These are phyloP conservation scores for Albula glossodonta DNA, from an alignment of 2,113 vertebrate species.

Conservation along the genomic window DNA sequence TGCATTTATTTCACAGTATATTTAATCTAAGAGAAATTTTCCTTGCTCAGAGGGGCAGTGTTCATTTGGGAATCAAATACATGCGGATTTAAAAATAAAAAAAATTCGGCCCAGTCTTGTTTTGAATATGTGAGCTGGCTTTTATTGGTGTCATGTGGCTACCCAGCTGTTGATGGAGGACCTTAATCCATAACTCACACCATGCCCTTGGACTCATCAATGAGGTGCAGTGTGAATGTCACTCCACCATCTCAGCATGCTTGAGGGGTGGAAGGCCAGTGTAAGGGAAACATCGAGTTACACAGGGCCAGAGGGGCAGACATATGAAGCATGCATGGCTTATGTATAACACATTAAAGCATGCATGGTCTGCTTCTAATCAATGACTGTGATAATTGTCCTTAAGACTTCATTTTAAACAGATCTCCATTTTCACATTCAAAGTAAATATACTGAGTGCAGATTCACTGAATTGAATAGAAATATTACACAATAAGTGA, in stretches of 20 bases:
- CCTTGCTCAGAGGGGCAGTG: not conserved
- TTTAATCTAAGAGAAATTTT: not conserved
- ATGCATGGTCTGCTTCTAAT: no score
- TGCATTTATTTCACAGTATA: not conserved
- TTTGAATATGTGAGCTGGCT: not conserved
- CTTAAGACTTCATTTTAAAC: no score
- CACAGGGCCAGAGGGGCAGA: not conserved
- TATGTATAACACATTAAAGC: no score
- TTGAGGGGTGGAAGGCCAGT: not conserved
- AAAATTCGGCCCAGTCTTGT: not conserved
- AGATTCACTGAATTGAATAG: no score
- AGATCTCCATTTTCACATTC: no score
- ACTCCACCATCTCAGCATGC: not conserved
- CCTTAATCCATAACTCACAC: conserved; percentile 7
- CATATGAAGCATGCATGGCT: not conserved
- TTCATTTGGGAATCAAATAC: not conserved
- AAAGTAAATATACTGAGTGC: no score
- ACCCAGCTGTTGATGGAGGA: not conserved
- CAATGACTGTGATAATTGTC: no score
- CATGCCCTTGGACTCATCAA: not conserved
- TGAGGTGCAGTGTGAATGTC: not conserved
- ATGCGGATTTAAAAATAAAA: not conserved
- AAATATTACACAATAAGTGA: not conserved
- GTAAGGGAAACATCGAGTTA: not conserved
- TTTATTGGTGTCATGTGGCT: not conserved